Base-by-base conservation (phyloP, 2,888 invertebrate species). In the Lasioglossum leucozonium region DNA sequence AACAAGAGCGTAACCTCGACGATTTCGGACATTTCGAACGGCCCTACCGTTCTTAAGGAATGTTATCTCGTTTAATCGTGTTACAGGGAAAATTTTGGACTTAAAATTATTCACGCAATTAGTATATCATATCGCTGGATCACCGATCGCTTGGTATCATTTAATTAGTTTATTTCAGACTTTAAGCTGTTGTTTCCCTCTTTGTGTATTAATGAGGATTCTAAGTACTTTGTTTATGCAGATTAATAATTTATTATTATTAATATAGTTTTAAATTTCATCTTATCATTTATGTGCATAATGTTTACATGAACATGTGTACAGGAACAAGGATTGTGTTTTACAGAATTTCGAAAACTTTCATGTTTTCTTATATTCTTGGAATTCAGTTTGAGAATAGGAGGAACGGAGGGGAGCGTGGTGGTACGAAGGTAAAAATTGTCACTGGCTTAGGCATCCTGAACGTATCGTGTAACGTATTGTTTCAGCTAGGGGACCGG, bases 391-490 rank as follows among this genome's bases (percentile, higher is more conserved):
- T 30, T 6, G 6, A 62, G 18, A 34, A 62, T 62, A 62, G 18
- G 18, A 34, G 58, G 22, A 26, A 58, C 1, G 13, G 13, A 58
- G 58, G 11, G 30, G 30, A 16, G 16, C 13, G 26, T 16, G 62
- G 18, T 34, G 18, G 8, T 18, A 8, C 18, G 30, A 30, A 30
- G 8, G 30, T 34, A 30, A 18, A 18, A 62, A 62, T 34, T 22
- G 47, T 55, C 8, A 26, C 26, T 26, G 30, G 3, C 22, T 77
- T 55, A 44, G 69, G 40, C 42, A 44, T 42, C 42, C 67, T 71
- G 58, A 67, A 40, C 8, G 47, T 74, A 71, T 77, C 74, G 77
- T 30, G 26, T 74, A 55, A 62, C 37, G 82, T 42, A 84, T 85
- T 78, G 81, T 85, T 85, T 81, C 18, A 77, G 55, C 73, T 65